These are phyloP conservation scores for Apolygus lucorum DNA, from an alignment of 1,140 invertebrate genomes.

Conservation along the genomic window DNA sequence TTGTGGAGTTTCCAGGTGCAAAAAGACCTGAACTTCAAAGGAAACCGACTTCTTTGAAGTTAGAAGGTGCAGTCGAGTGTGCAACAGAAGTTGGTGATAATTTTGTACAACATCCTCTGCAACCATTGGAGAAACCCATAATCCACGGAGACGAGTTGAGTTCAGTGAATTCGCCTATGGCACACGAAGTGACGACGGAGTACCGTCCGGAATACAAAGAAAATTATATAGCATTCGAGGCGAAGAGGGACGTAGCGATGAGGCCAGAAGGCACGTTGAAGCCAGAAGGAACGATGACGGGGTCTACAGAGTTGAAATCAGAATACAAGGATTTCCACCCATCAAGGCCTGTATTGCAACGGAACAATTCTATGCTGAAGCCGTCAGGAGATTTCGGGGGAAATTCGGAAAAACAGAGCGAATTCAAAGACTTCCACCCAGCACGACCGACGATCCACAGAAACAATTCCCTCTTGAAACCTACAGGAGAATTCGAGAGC, in stretches of 20 bases:
- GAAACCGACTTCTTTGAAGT: conserved; percentile 29
- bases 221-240: conserved; percentile 29
- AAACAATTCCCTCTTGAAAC: conserved; percentile 25
- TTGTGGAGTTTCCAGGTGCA: conserved; percentile 12
- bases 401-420: conserved; percentile 20
- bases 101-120: conserved; percentile 23
- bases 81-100: conserved; percentile 28
- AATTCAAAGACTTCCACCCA: conserved; percentile 30
- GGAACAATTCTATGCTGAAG: conserved; percentile 25
- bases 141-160: neutral
- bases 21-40: conserved; percentile 27
- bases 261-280: conserved; percentile 25
- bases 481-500: conserved; percentile 28
- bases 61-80: conserved; percentile 29
- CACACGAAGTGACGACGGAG: conserved; percentile 9
- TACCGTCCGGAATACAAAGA: conserved; percentile 27
- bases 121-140: neutral
- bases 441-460: conserved; percentile 24
- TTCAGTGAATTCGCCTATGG: neutral
- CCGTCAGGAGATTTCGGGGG: conserved; percentile 25
- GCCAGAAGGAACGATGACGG: conserved; percentile 30
- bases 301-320: conserved; percentile 26
- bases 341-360: conserved; percentile 14
- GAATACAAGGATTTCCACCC: conserved; percentile 27
- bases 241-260: conserved; percentile 24